Conservation (phyloP, 2,113 vertebrate genomes). For the Bubo blakistoni region DNA sequence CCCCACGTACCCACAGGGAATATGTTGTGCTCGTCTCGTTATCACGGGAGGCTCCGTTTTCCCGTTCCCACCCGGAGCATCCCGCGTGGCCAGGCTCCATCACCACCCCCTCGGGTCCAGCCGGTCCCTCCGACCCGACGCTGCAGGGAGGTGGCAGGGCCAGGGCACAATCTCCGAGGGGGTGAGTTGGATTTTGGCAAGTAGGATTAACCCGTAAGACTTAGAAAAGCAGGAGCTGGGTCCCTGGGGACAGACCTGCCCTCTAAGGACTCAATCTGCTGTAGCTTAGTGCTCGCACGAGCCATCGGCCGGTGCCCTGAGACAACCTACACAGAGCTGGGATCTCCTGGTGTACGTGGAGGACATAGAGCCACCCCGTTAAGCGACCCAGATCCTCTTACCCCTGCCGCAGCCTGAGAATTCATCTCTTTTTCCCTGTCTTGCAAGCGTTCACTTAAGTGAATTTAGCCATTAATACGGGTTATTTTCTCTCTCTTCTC, state of each 20-base stretch:
- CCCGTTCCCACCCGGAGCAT: not conserved
- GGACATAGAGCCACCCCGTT: accelerated
- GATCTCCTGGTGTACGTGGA: not conserved
- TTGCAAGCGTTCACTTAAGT: not conserved
- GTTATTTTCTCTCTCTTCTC: not conserved
- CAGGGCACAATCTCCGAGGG: not conserved
- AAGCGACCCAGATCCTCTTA: not conserved
- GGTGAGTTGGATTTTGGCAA: not conserved
- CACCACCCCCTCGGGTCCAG: accelerated
- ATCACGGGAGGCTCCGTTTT: accelerated
- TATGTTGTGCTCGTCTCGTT: accelerated
- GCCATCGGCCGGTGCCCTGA: accelerated
- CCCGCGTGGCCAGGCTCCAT: accelerated
- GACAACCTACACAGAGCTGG: not conserved
- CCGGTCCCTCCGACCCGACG: not conserved
- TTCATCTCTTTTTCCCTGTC: not conserved
- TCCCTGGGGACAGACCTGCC: not conserved
- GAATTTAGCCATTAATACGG: not conserved
- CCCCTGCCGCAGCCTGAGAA: not conserved
- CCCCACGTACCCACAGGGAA: accelerated
- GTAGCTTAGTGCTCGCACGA: not conserved
- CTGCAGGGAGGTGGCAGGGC: not conserved
- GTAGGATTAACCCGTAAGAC: accelerated
- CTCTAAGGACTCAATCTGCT: not conserved
- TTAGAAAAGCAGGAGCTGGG: not conserved